Conservation (phyloP, 2,888 invertebrate genomes). For the Agelastica alni region DNA sequence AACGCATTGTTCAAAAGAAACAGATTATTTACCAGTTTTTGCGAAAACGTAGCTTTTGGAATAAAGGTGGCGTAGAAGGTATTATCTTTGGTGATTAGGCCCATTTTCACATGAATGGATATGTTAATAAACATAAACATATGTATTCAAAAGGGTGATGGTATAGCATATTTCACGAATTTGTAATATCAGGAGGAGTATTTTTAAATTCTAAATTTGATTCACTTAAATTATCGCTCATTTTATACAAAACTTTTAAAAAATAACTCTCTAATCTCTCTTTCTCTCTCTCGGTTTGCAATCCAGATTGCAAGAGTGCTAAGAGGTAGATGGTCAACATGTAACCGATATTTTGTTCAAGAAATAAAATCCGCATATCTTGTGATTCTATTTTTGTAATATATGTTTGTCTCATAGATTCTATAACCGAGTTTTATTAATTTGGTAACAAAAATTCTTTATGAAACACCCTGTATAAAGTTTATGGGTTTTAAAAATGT, state of each 20-base stretch:
- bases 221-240: no score
- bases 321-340: neutral
- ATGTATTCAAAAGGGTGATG: no score
- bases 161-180: neutral
- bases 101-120: neutral
- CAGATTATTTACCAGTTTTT: neutral
- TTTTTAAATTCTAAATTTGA: no score
- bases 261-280: no score
- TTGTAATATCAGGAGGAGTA: no score
- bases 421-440: neutral
- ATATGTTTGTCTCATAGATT: neutral
- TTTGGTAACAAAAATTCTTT: no score
- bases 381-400: neutral
- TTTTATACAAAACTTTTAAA: no score
- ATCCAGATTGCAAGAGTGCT: neutral
- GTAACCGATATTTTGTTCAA: neutral
- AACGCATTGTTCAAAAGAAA: neutral
- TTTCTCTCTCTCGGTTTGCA: neutral
- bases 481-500: no score
- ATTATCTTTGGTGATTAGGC: neutral
- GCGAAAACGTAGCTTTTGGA: neutral
- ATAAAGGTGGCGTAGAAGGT: neutral
- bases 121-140: neutral
- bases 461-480: no score
- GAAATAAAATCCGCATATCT: neutral